These are phyloP conservation scores for Lates japonicus DNA, from an alignment of 2,797 vertebrate species.

Conservation along the genomic window DNA sequence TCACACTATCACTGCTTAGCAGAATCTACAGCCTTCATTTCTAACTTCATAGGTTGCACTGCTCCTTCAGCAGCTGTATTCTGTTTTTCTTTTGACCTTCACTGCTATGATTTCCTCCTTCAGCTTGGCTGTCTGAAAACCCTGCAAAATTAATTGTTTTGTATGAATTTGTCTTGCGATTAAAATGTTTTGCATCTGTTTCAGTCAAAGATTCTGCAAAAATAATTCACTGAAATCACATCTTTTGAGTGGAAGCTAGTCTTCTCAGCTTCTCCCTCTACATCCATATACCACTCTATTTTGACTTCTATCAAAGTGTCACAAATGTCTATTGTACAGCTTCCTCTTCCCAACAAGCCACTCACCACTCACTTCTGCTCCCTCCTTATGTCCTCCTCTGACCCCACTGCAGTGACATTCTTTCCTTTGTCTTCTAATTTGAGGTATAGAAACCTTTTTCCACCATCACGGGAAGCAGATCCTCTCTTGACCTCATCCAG, in stretches of 20 bases:
- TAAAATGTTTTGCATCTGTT: neutral
- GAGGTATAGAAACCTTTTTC: conserved; percentile 12
- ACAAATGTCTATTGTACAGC: neutral
- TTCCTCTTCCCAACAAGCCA: neutral
- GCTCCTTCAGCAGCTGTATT: conserved; percentile 20
- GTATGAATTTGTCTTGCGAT: conserved; percentile 4
- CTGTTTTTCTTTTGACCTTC: conserved; percentile 55
- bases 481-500: conserved; percentile 9
- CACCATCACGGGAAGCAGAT: neutral
- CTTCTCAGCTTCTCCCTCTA: neutral
- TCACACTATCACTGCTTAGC: conserved; percentile 22
- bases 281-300: neutral
- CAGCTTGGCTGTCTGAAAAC: conserved; percentile 28
- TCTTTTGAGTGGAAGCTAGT: neutral
- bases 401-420: conserved; percentile 6
- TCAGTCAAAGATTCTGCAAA: conserved; percentile 1
- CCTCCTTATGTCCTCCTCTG: conserved; percentile 14
- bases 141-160: conserved; percentile 36
- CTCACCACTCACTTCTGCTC: neutral
- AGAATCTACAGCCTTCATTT: conserved; percentile 35
- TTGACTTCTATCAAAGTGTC: conserved; percentile 12
- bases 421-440: conserved; percentile 12
- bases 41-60: conserved; percentile 3
- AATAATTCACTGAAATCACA: neutral
- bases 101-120: conserved; percentile 37